Evolutionary conservation across 2,888 invertebrate species (phyloP).

Genomic region (Syrista parreyssii): DNA sequence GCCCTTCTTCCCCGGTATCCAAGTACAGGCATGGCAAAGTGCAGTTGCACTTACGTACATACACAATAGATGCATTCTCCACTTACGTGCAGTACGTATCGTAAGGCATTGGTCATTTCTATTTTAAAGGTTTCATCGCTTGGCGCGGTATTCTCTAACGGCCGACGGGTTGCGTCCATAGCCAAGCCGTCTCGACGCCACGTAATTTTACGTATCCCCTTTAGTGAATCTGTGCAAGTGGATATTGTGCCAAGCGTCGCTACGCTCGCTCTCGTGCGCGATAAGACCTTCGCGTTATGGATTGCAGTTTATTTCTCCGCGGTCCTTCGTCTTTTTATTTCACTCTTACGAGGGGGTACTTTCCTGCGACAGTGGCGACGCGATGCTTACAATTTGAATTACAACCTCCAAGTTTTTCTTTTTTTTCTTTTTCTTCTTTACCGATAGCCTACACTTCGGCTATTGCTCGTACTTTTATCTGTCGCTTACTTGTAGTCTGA

Average conservation of each 20-base stretch:
- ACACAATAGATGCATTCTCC: neutral
- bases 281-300: neutral
- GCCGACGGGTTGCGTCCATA: neutral
- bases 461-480: neutral
- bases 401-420: neutral
- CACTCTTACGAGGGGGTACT: neutral
- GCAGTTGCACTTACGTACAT: neutral
- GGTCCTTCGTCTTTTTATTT: neutral
- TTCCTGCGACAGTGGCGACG: neutral
- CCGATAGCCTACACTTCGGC: neutral
- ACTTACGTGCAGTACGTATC: neutral
- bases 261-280: neutral
- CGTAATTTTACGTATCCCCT: neutral
- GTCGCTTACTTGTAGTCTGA: neutral
- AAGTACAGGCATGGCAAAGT: neutral
- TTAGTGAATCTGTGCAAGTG: neutral
- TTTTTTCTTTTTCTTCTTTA: neutral
- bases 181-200: neutral
- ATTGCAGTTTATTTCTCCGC: neutral
- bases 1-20: neutral
- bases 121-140: neutral
- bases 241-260: neutral
- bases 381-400: neutral
- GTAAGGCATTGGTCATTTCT: neutral
- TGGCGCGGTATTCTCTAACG: neutral